Evolutionary conservation across 2,888 invertebrate species (phyloP), one percentile per base, ranked within the genome.

Genomic region (Notocelia uddmanniana): DNA sequence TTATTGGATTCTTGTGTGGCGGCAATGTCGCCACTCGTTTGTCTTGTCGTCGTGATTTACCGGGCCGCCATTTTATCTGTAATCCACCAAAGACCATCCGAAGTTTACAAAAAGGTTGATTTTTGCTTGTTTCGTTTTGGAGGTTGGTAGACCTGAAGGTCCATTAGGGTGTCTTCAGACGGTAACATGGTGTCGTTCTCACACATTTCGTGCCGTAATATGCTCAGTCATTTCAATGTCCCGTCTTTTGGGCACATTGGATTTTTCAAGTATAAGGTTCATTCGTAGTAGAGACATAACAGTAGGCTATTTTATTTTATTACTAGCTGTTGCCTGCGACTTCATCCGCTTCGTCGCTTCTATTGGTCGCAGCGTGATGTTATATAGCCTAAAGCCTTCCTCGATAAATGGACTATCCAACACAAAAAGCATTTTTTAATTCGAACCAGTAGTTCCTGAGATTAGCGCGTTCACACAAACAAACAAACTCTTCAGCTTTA

Each of bases 201-300:
- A 78, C 79, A 81, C 80, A 79, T 79, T 77, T 71, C 64, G 45
- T 69, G 76, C 76, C 75, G 77, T 79, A 78, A 79, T 79, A 77
- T 74, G 73, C 74, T 76, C 75, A 76, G 78, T 80, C 80, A 80
- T 77, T 79, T 78, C 76, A 77, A 76, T 73, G 77, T 69, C 73
- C 72, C 74, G 66, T 78, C 75, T 69, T 69, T 73, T 69, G 31
- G 58, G 81, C 76, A 87, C 87, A 91, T 91, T 89, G 89, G 87
- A 90, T 91, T 90, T 90, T 85, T 87, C 87, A 86, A 82, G 84
- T 79, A 68, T 68, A 23, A 73, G 54, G 60, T 71, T 68, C 26
- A 21, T 15, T 26, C 50, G 23, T 37, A 37, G 57, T 48, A 8
- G 60, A 62, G 26, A 72, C 26, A 67, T 54, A 26, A 62, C 68